These are phyloP conservation scores for Anadara kagoshimensis DNA, from an alignment of 1,140 invertebrate species.

Conservation along the genomic window DNA sequence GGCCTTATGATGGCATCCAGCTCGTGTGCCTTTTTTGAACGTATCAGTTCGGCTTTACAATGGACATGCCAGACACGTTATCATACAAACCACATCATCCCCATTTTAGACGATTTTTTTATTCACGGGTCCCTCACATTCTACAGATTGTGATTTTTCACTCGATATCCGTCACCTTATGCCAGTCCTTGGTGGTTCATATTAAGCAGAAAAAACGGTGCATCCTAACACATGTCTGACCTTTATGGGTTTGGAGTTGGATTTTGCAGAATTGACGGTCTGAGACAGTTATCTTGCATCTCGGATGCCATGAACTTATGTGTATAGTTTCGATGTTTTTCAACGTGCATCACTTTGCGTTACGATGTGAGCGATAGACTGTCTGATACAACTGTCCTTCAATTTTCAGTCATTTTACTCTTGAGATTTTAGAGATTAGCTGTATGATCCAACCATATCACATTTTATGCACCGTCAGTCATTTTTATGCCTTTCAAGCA, in stretches of 20 bases:
- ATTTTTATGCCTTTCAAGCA: too few relatives aligned
- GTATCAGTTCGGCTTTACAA: constrained; percentile 2
- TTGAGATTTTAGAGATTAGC: too few relatives aligned
- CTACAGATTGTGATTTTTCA: constrained; percentile 4
- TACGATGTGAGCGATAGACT: too few relatives aligned
- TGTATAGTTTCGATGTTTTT: too few relatives aligned
- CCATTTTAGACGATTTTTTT: constrained; percentile 34
- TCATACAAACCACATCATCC: background rate
- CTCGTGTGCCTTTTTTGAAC: constrained; percentile 12
- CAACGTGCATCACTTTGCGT: too few relatives aligned
- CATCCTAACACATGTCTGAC: background rate
- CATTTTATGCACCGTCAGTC: too few relatives aligned
- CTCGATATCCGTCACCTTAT: background rate
- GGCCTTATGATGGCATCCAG: constrained; percentile 14
- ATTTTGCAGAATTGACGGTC: too few relatives aligned
- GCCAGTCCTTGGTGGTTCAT: constrained; percentile 9
- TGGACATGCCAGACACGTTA: background rate
- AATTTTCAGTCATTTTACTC: too few relatives aligned
- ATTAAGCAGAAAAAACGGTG: constrained; percentile 17
- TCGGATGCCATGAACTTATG: too few relatives aligned
- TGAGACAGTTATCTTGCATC: too few relatives aligned
- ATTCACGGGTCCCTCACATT: background rate
- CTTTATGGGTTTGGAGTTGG: constrained; percentile 32
- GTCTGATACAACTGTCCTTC: too few relatives aligned
- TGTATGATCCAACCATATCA: too few relatives aligned